Evolutionary conservation across 2,888 invertebrate genomes (phyloP), one percentile per base, ranked within the genome.

Genomic region (Sphaeridia pumilis): DNA sequence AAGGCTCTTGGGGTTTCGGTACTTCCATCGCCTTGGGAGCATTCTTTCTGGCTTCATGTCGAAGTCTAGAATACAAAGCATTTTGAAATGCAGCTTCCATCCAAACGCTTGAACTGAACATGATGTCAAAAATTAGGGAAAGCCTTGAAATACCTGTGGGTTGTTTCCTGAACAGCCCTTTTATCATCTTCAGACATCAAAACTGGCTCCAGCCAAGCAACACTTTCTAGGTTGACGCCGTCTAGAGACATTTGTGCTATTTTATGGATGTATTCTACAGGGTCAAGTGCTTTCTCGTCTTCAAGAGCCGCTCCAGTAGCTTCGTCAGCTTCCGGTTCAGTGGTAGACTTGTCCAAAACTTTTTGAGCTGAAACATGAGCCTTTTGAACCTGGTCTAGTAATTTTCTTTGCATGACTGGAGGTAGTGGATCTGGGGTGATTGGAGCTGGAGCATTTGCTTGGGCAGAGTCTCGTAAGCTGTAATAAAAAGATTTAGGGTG

Each of bases 161-260:
- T 38, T 38, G 20, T 17, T 17, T 17, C 20, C 17, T 17, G 38
- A 17, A 47, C 36, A 14, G 22, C 17, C n/a, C 36, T 17, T 17
- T 47, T 35, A 2, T 31, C 36, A 10, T 47, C 24, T 14, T 26
- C n/a, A 2, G 47, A 24, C 10, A 7, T 27, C 10, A 47, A 26
- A 2, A 49, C 26, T 5, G 49, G 38, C 2, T 49, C 41, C 4
- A 49, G 49, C 49, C 49, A 43, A 10, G 43, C 4, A 5, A 22
- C 24, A 7, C 7, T 10, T 5, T 43, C 22, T 22, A 43, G 7
- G 24, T 22, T 12, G 4, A 21, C 43, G 10, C 43, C 43, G 25
- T 43, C 25, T 7, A 43, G 12, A 22, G 7, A 5, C 21, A 43
- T 7, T n/a, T 43, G 43, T 10, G 43, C 43, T 22, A 43, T 43